Percentiles rank a stretch among this genome's conserved stretches.
Conservation (phyloP, 2,888 invertebrate species). For the Atherix ibis region DNA sequence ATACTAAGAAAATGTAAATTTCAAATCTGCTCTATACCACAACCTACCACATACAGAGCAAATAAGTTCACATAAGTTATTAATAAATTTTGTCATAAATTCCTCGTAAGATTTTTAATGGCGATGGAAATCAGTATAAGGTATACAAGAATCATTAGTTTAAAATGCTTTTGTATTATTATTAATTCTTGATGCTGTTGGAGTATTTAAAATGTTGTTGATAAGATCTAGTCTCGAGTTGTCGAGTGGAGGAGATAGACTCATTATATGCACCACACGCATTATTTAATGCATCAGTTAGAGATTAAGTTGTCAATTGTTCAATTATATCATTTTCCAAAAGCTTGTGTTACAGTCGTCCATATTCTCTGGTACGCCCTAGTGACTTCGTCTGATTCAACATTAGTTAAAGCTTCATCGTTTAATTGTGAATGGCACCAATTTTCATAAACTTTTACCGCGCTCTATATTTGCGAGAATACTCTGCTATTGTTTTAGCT, state of each 20-base stretch:
- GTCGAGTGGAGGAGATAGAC: too few relatives aligned
- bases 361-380: too few relatives aligned
- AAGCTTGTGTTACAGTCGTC: too few relatives aligned
- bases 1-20: neutral
- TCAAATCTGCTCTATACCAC: neutral
- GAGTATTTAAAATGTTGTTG: too few relatives aligned
- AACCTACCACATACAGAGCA: conserved; percentile 1
- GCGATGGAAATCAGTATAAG: neutral
- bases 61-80: neutral
- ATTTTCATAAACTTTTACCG: too few relatives aligned
- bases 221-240: too few relatives aligned
- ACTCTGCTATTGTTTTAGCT: neutral
- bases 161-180: too few relatives aligned
- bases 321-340: neutral
- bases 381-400: neutral
- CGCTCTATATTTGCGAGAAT: neutral
- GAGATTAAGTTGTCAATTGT: neutral
- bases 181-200: too few relatives aligned
- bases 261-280: too few relatives aligned
- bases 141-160: too few relatives aligned
- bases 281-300: too few relatives aligned
- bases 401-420: neutral
- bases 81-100: neutral
- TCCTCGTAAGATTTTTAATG: neutral
- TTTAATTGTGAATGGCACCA: too few relatives aligned